Base-by-base conservation (phyloP, 2,797 vertebrate species). In the Artibeus jamaicensis region DNA sequence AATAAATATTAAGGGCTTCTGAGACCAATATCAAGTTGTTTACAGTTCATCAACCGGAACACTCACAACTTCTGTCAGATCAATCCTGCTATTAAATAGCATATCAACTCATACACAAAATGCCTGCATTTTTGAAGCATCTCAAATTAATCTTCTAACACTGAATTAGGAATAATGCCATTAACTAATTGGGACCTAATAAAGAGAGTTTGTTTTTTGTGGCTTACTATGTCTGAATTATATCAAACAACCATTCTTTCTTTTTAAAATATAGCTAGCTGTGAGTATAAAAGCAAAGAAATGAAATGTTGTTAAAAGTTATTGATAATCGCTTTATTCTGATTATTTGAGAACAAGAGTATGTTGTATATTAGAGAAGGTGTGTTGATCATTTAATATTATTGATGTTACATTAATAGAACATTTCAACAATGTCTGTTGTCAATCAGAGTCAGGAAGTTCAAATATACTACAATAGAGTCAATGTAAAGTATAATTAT, bases 1-100 rank as follows among this genome's bases (percentile, higher is more conserved):
- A 97, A 91, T 87, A 97, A 97, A 96, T 93, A 96, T 94, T 91
- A 94, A 95, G 73, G 76, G 44, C 42, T 97, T 89, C 74, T 46
- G 79, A 95, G 67, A 76, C 74, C 81, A 71, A 57, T 89, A 93
- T 83, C n/a, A 44, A 92, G 37, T 96, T 97, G 70, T 94, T 97
- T 95, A 87, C 68, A 48, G 84, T 96, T 81, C 76, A 68, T 89
- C 74, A 86, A 86, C 65, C 24, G 77, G 76, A 96, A 77, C 44
- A 68, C 79, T 93, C 78, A 84, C 48, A 96, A 92, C 79, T 93
- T 92, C 81, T 81, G 90, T 95, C 70, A 97, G 50, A 82, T 96
- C 92, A 93, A 92, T 86, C 77, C 67, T 91, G 55, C 77, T 85
- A 62, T 89, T 90, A 93, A 94, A 92, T 73, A 85, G 71, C 67